Evolutionary conservation across 1,140 invertebrate species (phyloP), one percentile per base, ranked within the genome.

Genomic region (Sinella curviseta): DNA sequence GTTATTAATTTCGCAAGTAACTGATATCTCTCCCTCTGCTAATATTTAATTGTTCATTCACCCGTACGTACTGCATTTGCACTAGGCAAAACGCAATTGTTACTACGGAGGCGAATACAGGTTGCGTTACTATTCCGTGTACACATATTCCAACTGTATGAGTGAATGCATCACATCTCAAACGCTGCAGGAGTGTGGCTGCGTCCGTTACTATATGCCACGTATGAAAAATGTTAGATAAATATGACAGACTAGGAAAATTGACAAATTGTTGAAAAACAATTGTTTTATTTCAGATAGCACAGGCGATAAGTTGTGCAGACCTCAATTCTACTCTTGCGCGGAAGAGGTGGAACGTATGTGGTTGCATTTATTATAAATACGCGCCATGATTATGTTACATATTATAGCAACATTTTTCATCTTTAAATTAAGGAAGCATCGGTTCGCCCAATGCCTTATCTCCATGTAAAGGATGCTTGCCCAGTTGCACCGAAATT

Each of bases 131-230:
- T 67, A 12, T 67, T 24, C n/a, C 60, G 8, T 12, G 8, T 67
- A 67, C n/a, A 67, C 60, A 12, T 24, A 8, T 12, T 4, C 4
- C 4, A 67, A 67, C 28, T 67, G 60, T 67, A 24, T 67, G n/a
- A 24, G 24, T 67, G 60, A 67, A 24, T 67, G 60, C 28, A 24
- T 67, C n/a, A 24, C 60, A 12, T 12, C 12, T 67, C 8, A 12
- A n/a, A 67, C 60, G n/a, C 4, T 24, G n/a, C 28, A n/a, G 4
- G n/a, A 67, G 24, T 67, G 60, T 67, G 4, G n/a, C 8, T 67
- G 60, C n/a, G 60, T 67, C 28, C 60, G 60, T 8, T 67, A 67
- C n/a, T 84, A 91, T 90, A 57, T 83, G 28, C 28, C 34, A 35
- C 34, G 28, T 33, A n/a, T n/a, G n/a, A n/a, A n/a, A n/a, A n/a